These are phyloP conservation scores for Columba guinea DNA, from an alignment of 2,797 vertebrate species.

Conservation along the genomic window DNA sequence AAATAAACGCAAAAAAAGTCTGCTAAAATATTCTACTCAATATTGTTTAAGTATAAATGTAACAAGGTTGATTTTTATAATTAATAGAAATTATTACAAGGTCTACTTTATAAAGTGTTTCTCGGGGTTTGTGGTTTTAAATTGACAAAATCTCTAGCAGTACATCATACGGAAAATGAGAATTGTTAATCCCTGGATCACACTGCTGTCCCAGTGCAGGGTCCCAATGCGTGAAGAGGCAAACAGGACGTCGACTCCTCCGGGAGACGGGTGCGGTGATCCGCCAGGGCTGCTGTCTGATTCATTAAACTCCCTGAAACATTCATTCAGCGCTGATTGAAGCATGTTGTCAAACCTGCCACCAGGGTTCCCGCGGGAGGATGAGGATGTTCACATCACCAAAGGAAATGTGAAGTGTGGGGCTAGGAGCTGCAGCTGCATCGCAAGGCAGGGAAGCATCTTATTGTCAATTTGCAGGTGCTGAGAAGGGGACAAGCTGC, in stretches of 20 bases:
- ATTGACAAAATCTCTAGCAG: not conserved
- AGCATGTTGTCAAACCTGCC: constrained; percentile 26
- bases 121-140: not conserved
- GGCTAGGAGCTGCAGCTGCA: not conserved
- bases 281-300: not conserved
- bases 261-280: not conserved
- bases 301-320: not conserved
- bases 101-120: not conserved
- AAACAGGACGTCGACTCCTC: not conserved
- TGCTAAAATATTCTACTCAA: not conserved
- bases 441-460: rapidly evolving
- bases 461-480: not conserved
- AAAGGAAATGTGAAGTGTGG: not conserved
- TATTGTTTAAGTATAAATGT: not conserved
- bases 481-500: not conserved
- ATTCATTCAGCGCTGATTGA: not conserved
- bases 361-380: not conserved
- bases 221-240: rapidly evolving
- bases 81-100: not conserved
- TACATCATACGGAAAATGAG: not conserved
- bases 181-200: not conserved
- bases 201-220: not conserved
- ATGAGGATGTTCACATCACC: not conserved
- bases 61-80: not conserved
- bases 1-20: not conserved